Evolutionary conservation across 1,140 invertebrate species (phyloP), one percentile per base, ranked within the genome.

Genomic region (Notospermus geniculatus): DNA sequence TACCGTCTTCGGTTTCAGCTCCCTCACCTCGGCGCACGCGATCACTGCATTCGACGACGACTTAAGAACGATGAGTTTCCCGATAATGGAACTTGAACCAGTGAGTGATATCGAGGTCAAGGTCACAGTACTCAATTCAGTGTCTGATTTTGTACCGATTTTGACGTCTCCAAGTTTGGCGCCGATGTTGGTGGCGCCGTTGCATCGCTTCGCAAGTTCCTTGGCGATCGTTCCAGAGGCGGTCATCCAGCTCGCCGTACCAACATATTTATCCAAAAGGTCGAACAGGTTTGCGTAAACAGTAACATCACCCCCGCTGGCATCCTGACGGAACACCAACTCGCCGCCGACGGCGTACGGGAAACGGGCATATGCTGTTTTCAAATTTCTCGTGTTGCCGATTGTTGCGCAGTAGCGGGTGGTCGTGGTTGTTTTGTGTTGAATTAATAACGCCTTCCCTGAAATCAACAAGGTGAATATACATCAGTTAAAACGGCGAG

Each of bases 281-380:
- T 81, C 78, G 65, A 79, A 85, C 4, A 85, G 69, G 63, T 87
- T 84, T 19, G 92, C 87, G 43, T 91, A 85, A 2, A 93, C 90
- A 62, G 93, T 89, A 0, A 87, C 87, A 25, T 86, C 85, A 75
- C 82, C 61, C 68, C 74, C 22, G 60, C 84, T 79, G 17, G 61
- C 54, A 30, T 59, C 25, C 56, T 81, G 76, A 1, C 91, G 85
- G 64, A 97, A 91, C 74, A 90, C 87, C 7, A 96, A 84, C 0
- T 83, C 87, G 4, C 94, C 95, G 0, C 88, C 87, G 19, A 97
- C 76, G 0, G 89, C 57, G 2, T 87, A 84, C 27, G 87, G 85
- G 68, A 97, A 95, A 62, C 85, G 86, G 0, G 92, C 93, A 59
- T 91, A 87, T 0, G 91, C 92, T 50, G 90, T 86, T 72, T 90